A percentile compares a stretch with the other conserved stretches of the same genome.
Conservation (phyloP, 2,888 invertebrate genomes). For the Pelosia muscerda region DNA sequence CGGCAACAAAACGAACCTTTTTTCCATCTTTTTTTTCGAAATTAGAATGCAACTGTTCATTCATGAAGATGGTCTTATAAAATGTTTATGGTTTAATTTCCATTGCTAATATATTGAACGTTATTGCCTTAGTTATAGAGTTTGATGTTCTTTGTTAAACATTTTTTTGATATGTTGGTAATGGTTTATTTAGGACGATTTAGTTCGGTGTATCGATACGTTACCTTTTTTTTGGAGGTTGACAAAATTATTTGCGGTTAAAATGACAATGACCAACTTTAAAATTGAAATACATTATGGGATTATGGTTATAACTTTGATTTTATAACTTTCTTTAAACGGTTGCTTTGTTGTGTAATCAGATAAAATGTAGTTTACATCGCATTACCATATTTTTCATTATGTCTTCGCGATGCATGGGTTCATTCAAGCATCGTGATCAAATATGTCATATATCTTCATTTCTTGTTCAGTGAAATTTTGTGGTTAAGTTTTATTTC, state of each 20-base stretch:
- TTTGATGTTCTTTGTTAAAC: constrained; percentile 11
- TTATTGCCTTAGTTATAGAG: not conserved
- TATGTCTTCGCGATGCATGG: not conserved
- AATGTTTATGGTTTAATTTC: constrained; percentile 32
- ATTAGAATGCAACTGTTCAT: constrained; percentile 70
- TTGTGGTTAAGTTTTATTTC: too few species aligned
- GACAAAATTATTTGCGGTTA: constrained; percentile 51
- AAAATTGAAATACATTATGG: constrained; percentile 35
- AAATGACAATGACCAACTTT: constrained; percentile 38
- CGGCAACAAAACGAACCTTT: constrained; percentile 77
- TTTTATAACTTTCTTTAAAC: constrained; percentile 24
- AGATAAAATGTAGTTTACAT: not conserved
- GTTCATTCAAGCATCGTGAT: not conserved
- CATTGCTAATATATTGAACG: constrained; percentile 22
- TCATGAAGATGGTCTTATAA: constrained; percentile 63
- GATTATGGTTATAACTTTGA: constrained; percentile 39
- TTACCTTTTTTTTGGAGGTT: constrained; percentile 44
- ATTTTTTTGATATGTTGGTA: constrained; percentile 21
- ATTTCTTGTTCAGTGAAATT: too few species aligned
- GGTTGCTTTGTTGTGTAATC: constrained; percentile 16
- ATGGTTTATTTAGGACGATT: constrained; percentile 47
- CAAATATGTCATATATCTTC: too few species aligned
- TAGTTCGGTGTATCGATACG: constrained; percentile 45
- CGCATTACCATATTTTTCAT: not conserved
- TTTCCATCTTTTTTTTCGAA: constrained; percentile 67